Evolutionary conservation across 2,888 invertebrate genomes (phyloP).

Genomic region (Dicyrtoma fusca): DNA sequence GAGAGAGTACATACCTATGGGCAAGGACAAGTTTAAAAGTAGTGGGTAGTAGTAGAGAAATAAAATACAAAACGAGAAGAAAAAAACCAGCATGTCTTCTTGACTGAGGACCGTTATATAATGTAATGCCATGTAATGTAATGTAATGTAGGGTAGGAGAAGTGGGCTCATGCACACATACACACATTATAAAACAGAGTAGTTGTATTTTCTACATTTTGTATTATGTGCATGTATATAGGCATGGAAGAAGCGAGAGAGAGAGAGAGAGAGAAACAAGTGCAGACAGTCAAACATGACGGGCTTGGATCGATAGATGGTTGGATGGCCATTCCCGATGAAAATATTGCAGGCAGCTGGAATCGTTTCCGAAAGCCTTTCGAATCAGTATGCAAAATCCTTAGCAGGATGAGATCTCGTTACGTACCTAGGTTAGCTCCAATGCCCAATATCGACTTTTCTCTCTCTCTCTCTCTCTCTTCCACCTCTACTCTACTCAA

Average conservation of each 20-base stretch:
- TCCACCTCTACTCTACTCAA: slow-evolving; percentile 5
- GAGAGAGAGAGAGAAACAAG: slow-evolving; percentile 15
- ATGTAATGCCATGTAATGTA: slow-evolving; percentile 13
- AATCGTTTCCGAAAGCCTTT: slow-evolving; percentile 41
- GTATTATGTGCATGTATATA: slow-evolving; percentile 14
- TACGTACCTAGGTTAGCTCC: slow-evolving; percentile 35
- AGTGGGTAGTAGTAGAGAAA: background rate
- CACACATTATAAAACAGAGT: slow-evolving; percentile 19
- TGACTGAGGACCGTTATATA: slow-evolving; percentile 24
- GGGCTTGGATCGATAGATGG: slow-evolving; percentile 39
- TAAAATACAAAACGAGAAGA: slow-evolving; percentile 16
- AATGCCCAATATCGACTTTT: slow-evolving; percentile 36
- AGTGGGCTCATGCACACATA: slow-evolving; percentile 13
- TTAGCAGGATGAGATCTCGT: slow-evolving; percentile 52
- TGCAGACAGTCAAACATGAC: slow-evolving; percentile 36
- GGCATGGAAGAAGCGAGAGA: slow-evolving; percentile 32
- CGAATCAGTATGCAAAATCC: slow-evolving; percentile 55
- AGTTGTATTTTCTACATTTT: slow-evolving; percentile 6
- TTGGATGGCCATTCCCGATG: slow-evolving; percentile 43
- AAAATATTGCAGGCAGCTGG: slow-evolving; percentile 43
- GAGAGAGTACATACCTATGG: slow-evolving; percentile 20
- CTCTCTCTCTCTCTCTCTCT: slow-evolving; percentile 13
- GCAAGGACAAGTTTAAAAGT: slow-evolving; percentile 12
- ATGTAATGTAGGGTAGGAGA: slow-evolving; percentile 8
- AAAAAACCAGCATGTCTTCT: slow-evolving; percentile 25